A percentile compares a stretch with the other conserved stretches of the same genome.
Conservation (phyloP, 2,888 invertebrate genomes). For the Drosophila eohydei region DNA sequence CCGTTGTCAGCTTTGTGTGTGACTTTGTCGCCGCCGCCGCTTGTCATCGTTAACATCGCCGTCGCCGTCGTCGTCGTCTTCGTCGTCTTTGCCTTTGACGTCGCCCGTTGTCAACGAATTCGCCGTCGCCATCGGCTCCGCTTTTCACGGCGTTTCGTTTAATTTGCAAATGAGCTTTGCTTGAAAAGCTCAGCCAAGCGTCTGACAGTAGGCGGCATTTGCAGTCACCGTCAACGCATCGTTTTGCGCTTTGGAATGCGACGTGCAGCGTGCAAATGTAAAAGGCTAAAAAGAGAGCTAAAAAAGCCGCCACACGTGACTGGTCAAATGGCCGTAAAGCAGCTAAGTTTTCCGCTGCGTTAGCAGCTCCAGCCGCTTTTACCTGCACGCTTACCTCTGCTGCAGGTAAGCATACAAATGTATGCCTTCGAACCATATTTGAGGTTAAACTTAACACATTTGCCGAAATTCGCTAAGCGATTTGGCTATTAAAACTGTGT, state of each 20-base stretch:
- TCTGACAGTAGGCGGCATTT: conserved; percentile 58
- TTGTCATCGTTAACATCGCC: conserved; percentile 47
- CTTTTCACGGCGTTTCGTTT: conserved; percentile 58
- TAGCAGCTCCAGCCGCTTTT: background rate
- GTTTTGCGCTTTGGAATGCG: conserved; percentile 40
- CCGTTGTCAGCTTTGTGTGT: conserved; percentile 71
- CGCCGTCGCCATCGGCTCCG: conserved; percentile 17
- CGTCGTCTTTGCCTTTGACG: conserved; percentile 27
- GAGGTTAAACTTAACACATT: conserved; percentile 10
- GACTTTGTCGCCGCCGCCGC: conserved; percentile 71
- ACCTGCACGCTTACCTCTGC: background rate
- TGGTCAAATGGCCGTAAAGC: conserved; percentile 29
- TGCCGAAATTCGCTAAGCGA: conserved; percentile 24
- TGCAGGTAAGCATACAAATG: conserved; percentile 3
- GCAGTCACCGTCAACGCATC: conserved; percentile 29
- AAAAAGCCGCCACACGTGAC: conserved; percentile 36
- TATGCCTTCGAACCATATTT: conserved; percentile 8
- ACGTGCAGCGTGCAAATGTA: conserved; percentile 22
- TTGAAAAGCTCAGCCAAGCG: conserved; percentile 50
- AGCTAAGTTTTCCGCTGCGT: conserved; percentile 15
- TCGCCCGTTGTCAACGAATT: conserved; percentile 1
- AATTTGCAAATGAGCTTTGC: conserved; percentile 76
- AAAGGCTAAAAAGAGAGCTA: background rate
- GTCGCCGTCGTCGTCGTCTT: conserved; percentile 8
- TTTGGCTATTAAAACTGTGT: conserved; percentile 17